A percentile compares a stretch with the other conserved stretches of the same genome.
Evolutionary conservation across 30 jellyfish, hydroid and myxozoan genomes (phyloP).

Genomic region (Mastigias papua): DNA sequence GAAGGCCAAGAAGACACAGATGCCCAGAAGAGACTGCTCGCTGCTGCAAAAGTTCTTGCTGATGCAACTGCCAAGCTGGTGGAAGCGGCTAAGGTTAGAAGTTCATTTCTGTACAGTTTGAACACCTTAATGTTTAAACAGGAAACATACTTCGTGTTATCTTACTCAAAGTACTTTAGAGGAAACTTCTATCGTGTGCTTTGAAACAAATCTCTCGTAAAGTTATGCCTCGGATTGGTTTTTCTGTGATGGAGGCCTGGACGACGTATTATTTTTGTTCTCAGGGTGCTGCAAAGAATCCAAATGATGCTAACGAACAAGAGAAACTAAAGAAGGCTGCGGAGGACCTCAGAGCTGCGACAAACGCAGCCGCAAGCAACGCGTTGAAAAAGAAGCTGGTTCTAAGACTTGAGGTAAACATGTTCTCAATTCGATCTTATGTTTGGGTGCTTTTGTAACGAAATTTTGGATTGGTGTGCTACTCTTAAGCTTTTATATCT

Average conservation of each 20-base stretch:
- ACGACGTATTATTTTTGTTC: background rate
- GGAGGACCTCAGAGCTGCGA: constrained; percentile 95
- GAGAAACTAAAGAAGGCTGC: constrained; percentile 96
- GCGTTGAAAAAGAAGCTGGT: constrained; percentile 92
- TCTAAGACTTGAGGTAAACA: constrained; percentile 83
- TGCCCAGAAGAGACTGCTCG: constrained; percentile 87
- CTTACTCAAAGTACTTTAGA: too few species aligned
- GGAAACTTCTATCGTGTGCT: too few species aligned
- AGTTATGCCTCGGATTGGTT: background rate
- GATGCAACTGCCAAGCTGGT: constrained; percentile 96
- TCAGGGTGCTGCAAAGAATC: constrained; percentile 96
- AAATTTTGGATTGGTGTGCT: too few species aligned
- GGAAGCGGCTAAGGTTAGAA: constrained; percentile 91
- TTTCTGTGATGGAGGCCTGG: background rate
- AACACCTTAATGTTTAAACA: too few species aligned
- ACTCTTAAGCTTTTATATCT: too few species aligned
- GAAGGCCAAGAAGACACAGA: constrained; percentile 93
- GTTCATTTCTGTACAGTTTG: background rate
- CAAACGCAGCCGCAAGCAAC: constrained; percentile 98
- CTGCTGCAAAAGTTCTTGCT: constrained; percentile 96
- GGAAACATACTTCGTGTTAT: too few species aligned
- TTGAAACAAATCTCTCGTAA: too few species aligned
- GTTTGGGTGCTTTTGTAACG: too few species aligned
- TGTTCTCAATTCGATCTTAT: too few species aligned
- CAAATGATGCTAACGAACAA: constrained; percentile 93